These are phyloP conservation scores for Leuctra nigra DNA, from an alignment of 2,888 invertebrate species.

Conservation along the genomic window DNA sequence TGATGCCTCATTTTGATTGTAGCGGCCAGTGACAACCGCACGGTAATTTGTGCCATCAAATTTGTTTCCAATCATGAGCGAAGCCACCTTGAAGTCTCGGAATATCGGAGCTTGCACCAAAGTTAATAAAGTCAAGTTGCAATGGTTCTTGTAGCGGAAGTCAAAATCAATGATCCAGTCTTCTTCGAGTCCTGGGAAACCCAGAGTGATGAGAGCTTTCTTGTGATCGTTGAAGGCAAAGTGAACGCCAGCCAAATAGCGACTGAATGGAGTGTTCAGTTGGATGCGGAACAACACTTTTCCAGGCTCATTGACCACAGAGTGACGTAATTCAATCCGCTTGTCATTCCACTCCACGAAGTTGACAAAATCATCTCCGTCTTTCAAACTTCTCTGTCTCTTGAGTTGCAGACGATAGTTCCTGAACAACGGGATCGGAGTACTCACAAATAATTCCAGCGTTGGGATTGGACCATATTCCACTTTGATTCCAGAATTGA, in stretches of 20 bases:
- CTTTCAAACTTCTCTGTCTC: conserved; percentile 26
- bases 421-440: conserved; percentile 24
- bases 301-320: conserved; percentile 27
- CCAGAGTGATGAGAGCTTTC: conserved; percentile 32
- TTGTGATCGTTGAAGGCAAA: conserved; percentile 31
- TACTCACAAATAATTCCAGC: conserved; percentile 23
- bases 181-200: conserved; percentile 31
- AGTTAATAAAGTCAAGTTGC: conserved; percentile 31
- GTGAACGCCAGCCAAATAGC: conserved; percentile 29
- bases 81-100: conserved; percentile 30
- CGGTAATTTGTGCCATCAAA: conserved; percentile 28
- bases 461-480: conserved; percentile 20
- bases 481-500: conserved; percentile 21
- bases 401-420: conserved; percentile 28
- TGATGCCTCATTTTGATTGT: conserved; percentile 24
- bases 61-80: conserved; percentile 29
- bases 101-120: conserved; percentile 31
- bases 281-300: conserved; percentile 28
- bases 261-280: conserved; percentile 33
- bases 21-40: conserved; percentile 30
- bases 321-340: conserved; percentile 30
- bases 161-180: conserved; percentile 31
- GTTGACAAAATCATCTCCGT: conserved; percentile 26
- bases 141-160: conserved; percentile 31
- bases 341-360: conserved; percentile 31